Conservation (phyloP, 2,888 invertebrate species). For the Eupithecia abbreviata region DNA sequence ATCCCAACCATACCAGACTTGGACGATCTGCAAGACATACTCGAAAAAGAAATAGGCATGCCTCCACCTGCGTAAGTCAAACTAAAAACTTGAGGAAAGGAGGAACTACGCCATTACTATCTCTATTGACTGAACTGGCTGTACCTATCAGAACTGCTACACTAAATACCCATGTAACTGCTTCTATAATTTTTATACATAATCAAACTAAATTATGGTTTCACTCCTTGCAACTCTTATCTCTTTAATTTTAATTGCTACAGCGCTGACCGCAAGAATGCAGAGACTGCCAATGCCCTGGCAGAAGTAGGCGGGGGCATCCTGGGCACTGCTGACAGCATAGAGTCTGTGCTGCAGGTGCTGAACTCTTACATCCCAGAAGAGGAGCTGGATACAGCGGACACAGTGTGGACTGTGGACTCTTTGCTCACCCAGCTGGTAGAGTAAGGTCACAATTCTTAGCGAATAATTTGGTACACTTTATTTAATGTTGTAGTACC, state of each 20-base stretch:
- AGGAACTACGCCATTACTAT: background rate
- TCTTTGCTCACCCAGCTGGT: slow-evolving; percentile 70
- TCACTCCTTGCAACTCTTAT: background rate
- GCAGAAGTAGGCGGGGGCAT: slow-evolving; percentile 72
- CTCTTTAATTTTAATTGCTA: background rate
- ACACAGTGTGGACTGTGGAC: slow-evolving; percentile 77
- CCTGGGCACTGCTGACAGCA: slow-evolving; percentile 65
- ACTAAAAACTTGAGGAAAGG: background rate
- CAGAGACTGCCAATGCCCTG: slow-evolving; percentile 70
- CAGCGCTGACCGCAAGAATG: slow-evolving; percentile 66
- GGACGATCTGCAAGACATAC: slow-evolving; percentile 76
- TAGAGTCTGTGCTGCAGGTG: slow-evolving; percentile 70
- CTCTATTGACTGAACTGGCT: too few species aligned
- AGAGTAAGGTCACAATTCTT: slow-evolving; percentile 58
- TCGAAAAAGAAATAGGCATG: slow-evolving; percentile 74
- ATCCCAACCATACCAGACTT: slow-evolving; percentile 81
- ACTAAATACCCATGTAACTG: background rate
- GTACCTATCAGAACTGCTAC: background rate
- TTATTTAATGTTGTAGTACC: too few species aligned
- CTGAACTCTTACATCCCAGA: slow-evolving; percentile 69
- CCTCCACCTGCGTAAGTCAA: slow-evolving; percentile 69
- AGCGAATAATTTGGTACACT: background rate
- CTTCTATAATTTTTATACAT: background rate
- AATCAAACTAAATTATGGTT: background rate
- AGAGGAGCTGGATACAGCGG: slow-evolving; percentile 68